Evolutionary conservation across 2,888 invertebrate species (phyloP).

Genomic region (Phortica okadai): DNA sequence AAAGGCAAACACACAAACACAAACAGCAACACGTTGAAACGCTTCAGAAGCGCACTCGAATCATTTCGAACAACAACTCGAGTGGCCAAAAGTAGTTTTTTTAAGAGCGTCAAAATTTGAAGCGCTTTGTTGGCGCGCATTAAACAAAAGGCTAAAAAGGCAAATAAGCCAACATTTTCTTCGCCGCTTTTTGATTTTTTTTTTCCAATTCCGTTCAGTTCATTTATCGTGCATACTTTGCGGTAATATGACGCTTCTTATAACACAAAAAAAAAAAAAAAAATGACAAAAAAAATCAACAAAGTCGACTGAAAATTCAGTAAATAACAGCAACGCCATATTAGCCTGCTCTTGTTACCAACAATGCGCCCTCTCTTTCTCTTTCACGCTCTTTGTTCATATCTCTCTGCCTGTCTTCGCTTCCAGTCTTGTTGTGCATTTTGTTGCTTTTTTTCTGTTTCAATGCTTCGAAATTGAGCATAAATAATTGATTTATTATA

Average conservation of each 20-base stretch:
- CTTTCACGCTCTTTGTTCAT: not conserved
- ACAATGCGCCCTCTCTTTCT: not conserved
- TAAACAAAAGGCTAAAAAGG: conserved; percentile 10
- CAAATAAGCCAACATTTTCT: not conserved
- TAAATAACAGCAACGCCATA: conserved; percentile 57
- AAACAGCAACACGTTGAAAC: conserved; percentile 7
- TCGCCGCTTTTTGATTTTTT: conserved; percentile 32
- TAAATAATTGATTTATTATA: not conserved
- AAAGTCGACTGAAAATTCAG: not conserved
- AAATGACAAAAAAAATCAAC: not conserved
- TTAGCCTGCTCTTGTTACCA: conserved; percentile 61
- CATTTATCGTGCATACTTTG: conserved; percentile 37
- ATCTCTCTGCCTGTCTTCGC: not conserved
- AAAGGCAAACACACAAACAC: not conserved
- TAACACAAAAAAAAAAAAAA: not conserved
- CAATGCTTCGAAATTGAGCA: not conserved
- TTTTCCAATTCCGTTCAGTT: conserved; percentile 26
- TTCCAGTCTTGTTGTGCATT: too few relatives aligned
- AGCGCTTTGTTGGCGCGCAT: conserved; percentile 29
- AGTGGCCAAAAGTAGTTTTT: conserved; percentile 27
- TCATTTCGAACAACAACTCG: conserved; percentile 25
- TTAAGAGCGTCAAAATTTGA: conserved; percentile 29
- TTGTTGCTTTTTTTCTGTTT: not conserved
- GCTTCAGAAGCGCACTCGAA: conserved; percentile 26
- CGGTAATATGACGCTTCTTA: conserved; percentile 60